phyloP scores from a whole-genome alignment of 2,113 vertebrate genomes.

The Lutjanus erythropterus region DNA sequence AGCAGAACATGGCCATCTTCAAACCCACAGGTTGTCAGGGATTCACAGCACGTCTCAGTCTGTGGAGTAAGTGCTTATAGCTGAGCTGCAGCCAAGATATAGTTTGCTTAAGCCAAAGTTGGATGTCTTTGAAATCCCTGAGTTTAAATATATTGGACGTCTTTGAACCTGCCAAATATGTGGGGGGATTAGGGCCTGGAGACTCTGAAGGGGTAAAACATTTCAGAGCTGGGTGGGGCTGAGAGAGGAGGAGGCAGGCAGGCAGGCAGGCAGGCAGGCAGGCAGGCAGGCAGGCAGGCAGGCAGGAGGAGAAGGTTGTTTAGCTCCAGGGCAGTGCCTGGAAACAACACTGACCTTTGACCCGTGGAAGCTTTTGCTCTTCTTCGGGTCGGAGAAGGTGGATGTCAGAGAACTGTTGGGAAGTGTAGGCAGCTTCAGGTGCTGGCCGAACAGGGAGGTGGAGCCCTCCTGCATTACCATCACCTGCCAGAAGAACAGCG shows the following conservation, averaged over 20 bases:
- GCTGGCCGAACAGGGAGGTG: constrained; percentile 89
- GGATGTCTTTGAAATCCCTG: constrained; percentile 56
- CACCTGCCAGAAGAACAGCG: constrained; percentile 79
- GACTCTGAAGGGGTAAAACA: constrained; percentile 54
- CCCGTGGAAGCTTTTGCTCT: constrained; percentile 89
- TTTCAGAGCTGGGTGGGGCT: constrained; percentile 6
- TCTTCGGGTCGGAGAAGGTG: constrained; percentile 89
- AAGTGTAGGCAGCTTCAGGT: constrained; percentile 90
- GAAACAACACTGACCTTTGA: constrained; percentile 86
- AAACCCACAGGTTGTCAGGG: constrained; percentile 7
- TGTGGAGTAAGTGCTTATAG: constrained; percentile 4
- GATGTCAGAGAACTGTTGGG: constrained; percentile 86
- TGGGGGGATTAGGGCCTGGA: constrained; percentile 47
- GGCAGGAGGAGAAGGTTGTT: background rate
- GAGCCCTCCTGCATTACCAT: constrained; percentile 93
- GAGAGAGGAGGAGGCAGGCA: too few species aligned
- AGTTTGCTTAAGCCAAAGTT: constrained; percentile 37
- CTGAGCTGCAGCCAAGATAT: constrained; percentile 31
- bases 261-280: too few species aligned
- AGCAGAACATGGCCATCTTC: background rate
- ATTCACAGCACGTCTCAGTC: background rate
- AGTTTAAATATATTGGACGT: constrained; percentile 61
- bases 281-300: too few species aligned
- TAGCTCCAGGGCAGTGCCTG: constrained; percentile 32
- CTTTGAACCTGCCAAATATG: constrained; percentile 69